These are phyloP conservation scores for Drosophila seguyi DNA, from an alignment of 1,140 invertebrate genomes.

Conservation along the genomic window DNA sequence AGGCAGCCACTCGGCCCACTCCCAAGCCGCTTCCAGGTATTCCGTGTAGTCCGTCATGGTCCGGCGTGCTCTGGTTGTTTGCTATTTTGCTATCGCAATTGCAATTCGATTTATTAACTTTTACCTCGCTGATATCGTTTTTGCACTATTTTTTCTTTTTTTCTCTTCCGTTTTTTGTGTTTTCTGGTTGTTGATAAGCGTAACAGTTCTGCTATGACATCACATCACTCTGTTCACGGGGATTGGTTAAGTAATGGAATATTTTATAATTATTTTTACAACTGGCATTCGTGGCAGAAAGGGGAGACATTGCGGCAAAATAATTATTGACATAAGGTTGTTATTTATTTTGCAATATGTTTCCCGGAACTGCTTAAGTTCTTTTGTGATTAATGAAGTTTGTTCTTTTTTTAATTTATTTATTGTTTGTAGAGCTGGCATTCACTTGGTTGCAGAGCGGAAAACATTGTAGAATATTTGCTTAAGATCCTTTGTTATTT, in stretches of 20 bases:
- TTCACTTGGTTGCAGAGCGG: background rate
- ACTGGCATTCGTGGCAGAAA: constrained; percentile 9
- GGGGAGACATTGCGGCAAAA: constrained; percentile 26
- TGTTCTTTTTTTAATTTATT: background rate
- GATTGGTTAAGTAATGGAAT: constrained; percentile 34
- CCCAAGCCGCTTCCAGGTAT: constrained; percentile 62
- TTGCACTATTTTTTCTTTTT: constrained; percentile 19
- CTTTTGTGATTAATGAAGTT: background rate
- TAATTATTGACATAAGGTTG: constrained; percentile 14
- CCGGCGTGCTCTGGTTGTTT: background rate
- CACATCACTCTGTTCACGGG: constrained; percentile 52
- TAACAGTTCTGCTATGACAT: constrained; percentile 58
- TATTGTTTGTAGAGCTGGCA: constrained; percentile 10
- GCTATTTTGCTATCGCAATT: constrained; percentile 42
- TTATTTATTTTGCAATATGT: constrained; percentile 8
- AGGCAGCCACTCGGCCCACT: constrained; percentile 59
- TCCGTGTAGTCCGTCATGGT: constrained; percentile 53
- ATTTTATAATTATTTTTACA: constrained; percentile 28
- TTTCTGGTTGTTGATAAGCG: constrained; percentile 55
- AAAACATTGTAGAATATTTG: constrained; percentile 11
- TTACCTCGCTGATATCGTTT: constrained; percentile 38
- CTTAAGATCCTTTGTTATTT: background rate
- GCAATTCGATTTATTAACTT: constrained; percentile 54
- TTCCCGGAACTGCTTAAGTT: constrained; percentile 10
- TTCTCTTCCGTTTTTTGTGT: background rate